These are phyloP conservation scores for Etheostoma perlongum DNA, from an alignment of 2,797 vertebrate genomes.

Conservation along the genomic window DNA sequence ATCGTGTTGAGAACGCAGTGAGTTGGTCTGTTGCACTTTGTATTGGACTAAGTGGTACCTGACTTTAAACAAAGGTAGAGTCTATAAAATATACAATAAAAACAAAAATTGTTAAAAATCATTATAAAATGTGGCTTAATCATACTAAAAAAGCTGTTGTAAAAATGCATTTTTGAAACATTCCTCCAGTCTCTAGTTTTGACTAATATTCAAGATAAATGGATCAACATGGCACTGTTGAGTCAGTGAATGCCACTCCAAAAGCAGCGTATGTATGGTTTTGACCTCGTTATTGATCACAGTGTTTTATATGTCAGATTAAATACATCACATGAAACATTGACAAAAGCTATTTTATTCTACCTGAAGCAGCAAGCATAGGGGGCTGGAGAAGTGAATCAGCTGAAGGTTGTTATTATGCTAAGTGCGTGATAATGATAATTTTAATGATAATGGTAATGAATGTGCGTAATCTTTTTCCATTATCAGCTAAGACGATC, in stretches of 20 bases:
- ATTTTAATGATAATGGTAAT: constrained; percentile 81
- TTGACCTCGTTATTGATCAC: constrained; percentile 14
- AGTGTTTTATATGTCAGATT: constrained; percentile 30
- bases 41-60: not conserved
- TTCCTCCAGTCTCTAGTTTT: not conserved
- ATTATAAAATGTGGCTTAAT: not conserved
- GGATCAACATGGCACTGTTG: not conserved
- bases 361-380: constrained; percentile 15
- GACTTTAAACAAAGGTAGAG: not conserved
- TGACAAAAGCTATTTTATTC: constrained; percentile 28
- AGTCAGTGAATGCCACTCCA: constrained; percentile 15
- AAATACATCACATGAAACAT: constrained; percentile 23
- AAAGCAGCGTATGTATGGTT: constrained; percentile 22
- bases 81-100: not conserved
- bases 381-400: constrained; percentile 34
- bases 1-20: constrained; percentile 33
- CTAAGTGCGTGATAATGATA: constrained; percentile 69
- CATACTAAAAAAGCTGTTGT: not conserved
- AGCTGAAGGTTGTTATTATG: constrained; percentile 63
- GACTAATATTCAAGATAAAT: not conserved
- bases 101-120: not conserved
- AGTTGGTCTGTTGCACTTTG: constrained; percentile 19
- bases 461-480: constrained; percentile 79
- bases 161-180: not conserved
- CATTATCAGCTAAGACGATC: constrained; percentile 73